Base-by-base conservation (phyloP, 2,797 vertebrate genomes). In the Dendrocincla tyrannina region DNA sequence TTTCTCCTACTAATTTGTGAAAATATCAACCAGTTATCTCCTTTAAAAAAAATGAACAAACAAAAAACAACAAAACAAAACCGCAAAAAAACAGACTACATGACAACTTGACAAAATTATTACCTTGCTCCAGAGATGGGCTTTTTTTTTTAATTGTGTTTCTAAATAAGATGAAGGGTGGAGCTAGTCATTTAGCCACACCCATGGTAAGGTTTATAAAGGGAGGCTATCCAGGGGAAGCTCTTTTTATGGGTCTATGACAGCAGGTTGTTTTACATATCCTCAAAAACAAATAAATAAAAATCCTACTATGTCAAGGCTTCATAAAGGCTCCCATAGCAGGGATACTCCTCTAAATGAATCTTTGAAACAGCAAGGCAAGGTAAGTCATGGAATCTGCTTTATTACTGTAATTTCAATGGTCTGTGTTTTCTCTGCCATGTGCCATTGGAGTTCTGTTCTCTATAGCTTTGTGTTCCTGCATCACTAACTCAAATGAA, bases 201-300 rank as follows among this genome's bases (percentile, higher is more conserved):
- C 94, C 96, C 76, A 74, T 42, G 16, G 55, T 53, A 49, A 94
- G 82, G 63, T 77, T 90, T 93, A 96, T 95, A 94, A 96, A 90
- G 58, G 76, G 73, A 84, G 47, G 67, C 77, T 91, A 35, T 42
- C 19, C 1, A 30, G 28, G 7, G 53, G 63, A 77, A 59, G 49
- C 3, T 52, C 35, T 28, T 64, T 67, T 19, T 79, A 42, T 55
- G 5, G 46, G 74, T 35, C 39, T 70, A 6, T 69, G 10, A 9
- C 13, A 82, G 32, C 1, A 59, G 10, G 20, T 2, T 44, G 63
- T 70, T 96, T 74, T 60, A 55, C 55, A 81, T 72, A 6, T n/a
- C 20, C 62, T 63, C 22, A 68, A 84, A 28, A 42, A 14, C 8
- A 66, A 32, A 13, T 53, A 32, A 53, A 53, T 17, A 10, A 60